Percentiles rank a stretch among this genome's conserved stretches.
Conservation (phyloP, 2,113 vertebrate species). For the Hemibagrus wyckioides region DNA sequence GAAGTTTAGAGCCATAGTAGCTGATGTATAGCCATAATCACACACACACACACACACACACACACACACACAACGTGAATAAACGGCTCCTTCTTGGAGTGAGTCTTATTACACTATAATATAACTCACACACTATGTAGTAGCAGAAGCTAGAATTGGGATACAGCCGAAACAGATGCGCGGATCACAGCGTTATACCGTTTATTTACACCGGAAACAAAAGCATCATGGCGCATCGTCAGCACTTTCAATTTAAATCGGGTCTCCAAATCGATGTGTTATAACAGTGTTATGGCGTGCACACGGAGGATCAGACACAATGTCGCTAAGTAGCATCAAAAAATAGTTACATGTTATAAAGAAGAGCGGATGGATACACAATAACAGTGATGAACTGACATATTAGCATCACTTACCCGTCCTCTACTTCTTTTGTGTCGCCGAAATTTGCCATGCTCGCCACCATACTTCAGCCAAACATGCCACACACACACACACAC, state of each 20-base stretch:
- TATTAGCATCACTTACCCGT: conserved; percentile 40
- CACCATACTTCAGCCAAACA: conserved; percentile 43
- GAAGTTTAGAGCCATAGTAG: neutral
- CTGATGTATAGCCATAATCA: neutral
- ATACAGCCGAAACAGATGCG: neutral
- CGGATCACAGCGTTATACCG: neutral
- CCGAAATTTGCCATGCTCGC: conserved; percentile 53
- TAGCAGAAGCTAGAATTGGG: neutral
- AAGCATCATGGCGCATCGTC: conserved; percentile 41
- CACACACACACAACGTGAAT: too few species aligned
- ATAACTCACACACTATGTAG: neutral
- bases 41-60: too few species aligned
- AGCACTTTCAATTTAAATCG: neutral
- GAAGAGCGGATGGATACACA: neutral
- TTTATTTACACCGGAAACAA: conserved; percentile 18
- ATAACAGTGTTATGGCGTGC: neutral
- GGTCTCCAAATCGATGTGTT: neutral
- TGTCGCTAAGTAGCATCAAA: neutral
- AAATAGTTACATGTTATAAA: neutral
- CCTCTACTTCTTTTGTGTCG: conserved; percentile 37
- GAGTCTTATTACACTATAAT: neutral
- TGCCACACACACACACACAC: neutral
- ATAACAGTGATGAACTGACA: neutral
- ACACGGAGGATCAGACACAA: neutral
- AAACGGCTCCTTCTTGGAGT: neutral